Evolutionary conservation across 2,113 vertebrate species (phyloP), one percentile per base, ranked within the genome.

Genomic region (Ranitomeya variabilis): DNA sequence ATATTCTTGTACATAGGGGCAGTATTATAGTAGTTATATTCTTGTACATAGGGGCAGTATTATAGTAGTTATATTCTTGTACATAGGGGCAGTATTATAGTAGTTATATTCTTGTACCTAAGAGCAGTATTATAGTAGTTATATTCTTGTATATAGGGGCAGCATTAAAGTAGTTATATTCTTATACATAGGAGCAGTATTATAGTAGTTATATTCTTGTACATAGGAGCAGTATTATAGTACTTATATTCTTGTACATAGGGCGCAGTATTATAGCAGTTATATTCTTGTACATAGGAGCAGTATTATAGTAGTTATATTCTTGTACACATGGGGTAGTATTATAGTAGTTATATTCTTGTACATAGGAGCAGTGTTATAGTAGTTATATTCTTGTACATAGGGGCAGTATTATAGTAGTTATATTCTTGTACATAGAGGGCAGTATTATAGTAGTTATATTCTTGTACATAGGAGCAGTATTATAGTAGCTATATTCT

Each of bases 181-280:
- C 66, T 23, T 67, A 21, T 67, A 67, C 8, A 67, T 67, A 23
- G 21, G 66, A 7, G 66, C 8, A 67, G 21, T 67, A 67, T 67
- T 67, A 23, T 67, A 23, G 66, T 67, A 67, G 66, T 23, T 67
- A 67, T 67, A 67, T 67, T 67, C 66, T 23, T 67, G 21, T 67
- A 67, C n/a, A 67, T 67, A n/a, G 66, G 66, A 9, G 66, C 66
- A 23, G 66, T 67, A 67, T 67, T 67, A 67, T 67, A 67, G 66
- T 67, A 67, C n/a, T 67, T 67, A 67, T 67, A 67, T 67, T 67
- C 66, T 67, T 67, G 66, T 67, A 67, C n/a, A 67, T 67, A 67
- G 66, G 66, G 9, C 1, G 2, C 66, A 67, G 66, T 67, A 67
- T 67, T 67, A 23, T 10, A 67, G 66, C 23, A 67, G 66, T 67